A percentile compares a stretch with the other conserved stretches of the same genome.
phyloP scores from a whole-genome alignment of 2,888 invertebrate genomes.

The Steinernema carpocapsae region DNA sequence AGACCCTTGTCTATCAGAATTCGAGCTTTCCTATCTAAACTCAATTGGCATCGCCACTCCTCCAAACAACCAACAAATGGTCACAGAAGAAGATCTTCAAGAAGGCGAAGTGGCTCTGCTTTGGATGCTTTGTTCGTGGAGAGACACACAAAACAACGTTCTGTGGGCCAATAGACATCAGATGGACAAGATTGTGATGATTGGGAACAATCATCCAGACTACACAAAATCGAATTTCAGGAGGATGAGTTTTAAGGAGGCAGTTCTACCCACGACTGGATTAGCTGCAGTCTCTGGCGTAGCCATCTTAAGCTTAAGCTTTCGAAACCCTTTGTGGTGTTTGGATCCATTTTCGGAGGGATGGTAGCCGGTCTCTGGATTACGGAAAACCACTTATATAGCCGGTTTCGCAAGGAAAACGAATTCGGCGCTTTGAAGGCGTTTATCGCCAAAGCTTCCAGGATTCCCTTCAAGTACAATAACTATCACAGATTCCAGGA shows the following conservation, averaged over 20 bases:
- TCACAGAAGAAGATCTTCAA: not conserved
- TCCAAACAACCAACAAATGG: not conserved
- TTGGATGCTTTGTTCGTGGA: not conserved
- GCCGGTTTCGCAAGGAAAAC: not conserved
- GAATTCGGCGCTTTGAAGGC: not conserved
- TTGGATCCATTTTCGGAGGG: not conserved
- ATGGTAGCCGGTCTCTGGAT: not conserved
- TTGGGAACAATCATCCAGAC: not conserved
- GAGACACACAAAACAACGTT: conserved; percentile 7
- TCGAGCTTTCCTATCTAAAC: not conserved
- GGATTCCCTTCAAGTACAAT: not conserved
- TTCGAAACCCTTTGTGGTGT: not conserved
- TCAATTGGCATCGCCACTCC: not conserved
- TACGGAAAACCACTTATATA: not conserved
- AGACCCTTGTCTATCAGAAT: not conserved
- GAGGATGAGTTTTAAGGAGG: not conserved
- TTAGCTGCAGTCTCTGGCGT: not conserved
- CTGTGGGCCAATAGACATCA: not conserved
- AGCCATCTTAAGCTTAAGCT: not conserved
- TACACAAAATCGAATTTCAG: not conserved
- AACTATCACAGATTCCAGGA: not conserved
- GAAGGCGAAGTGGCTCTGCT: not conserved
- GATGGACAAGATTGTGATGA: not conserved
- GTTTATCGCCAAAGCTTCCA: not conserved
- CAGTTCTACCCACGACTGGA: not conserved